Base-by-base conservation (phyloP, 2,888 invertebrate genomes). In the Terebella lapidaria region DNA sequence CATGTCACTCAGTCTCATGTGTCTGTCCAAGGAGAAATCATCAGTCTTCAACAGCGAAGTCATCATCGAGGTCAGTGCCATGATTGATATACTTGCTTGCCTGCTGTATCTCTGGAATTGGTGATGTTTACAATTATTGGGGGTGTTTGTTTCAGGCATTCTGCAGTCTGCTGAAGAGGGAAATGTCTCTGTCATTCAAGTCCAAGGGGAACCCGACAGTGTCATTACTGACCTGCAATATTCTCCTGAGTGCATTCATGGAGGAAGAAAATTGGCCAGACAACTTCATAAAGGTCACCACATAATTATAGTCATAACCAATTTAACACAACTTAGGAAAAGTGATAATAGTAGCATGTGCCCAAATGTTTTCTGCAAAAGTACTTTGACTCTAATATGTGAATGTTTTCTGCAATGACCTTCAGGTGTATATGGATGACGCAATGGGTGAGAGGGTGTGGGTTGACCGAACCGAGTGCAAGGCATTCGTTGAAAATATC, bases 181-280 rank as follows among this genome's bases (percentile, higher is more conserved):
- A 94, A 74, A 63, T 78, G 52, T 71, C 78, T 18, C 63, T 80
- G 53, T 78, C 76, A 61, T 87, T 88, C 77, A 90, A 93, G 82
- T 86, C 86, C 59, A 91, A 92, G 73, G 89, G 87, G 3, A 92
- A 91, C 79, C 86, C 89, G 0, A 82, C 90, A 49, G 87, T 91
- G 46, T 89, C 91, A 67, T 88, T 92, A 28, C 80, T 93, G 51
- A 89, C 91, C 2, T 88, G 92, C 62, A 94, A 93, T 81, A 84
- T 94, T 72, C 81, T 95, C 57, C 86, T 90, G 74, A 86, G 88
- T 67, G 91, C 91, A 0, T 93, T 74, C 64, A 63, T 71, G 52
- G 92, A 94, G 46, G 89, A 89, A 68, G 87, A 85, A 64, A 87
- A 88, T 70, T 96, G 95, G 96, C 94, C 95, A 0, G 93, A 94